phyloP scores from a whole-genome alignment of 53 echinoderm and acorn worm species.

The Echinometra lucunter region DNA sequence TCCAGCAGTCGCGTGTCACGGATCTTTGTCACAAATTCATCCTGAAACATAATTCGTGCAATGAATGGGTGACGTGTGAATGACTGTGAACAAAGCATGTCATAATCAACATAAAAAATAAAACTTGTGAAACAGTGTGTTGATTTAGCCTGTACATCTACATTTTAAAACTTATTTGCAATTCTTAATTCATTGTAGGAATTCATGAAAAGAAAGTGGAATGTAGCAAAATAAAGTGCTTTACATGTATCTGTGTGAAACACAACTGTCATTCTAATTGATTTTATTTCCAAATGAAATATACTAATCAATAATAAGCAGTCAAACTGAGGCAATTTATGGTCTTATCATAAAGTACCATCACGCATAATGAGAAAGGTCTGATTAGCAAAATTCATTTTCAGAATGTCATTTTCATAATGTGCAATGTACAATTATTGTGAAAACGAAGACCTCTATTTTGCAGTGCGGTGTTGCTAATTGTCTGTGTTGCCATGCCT shows the following conservation, averaged over 20 bases:
- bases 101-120: slow-evolving; percentile 1
- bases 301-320: too few species aligned
- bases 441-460: neutral
- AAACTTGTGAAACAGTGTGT: neutral
- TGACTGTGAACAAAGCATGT: slow-evolving; percentile 6
- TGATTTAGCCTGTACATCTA: neutral
- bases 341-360: too few species aligned
- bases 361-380: too few species aligned
- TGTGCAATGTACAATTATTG: neutral
- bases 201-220: neutral
- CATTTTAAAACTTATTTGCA: neutral
- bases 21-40: slow-evolving; percentile 65
- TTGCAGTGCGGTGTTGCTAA: neutral
- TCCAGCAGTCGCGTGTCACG: slow-evolving; percentile 47
- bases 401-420: too few species aligned
- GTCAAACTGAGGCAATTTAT: too few species aligned
- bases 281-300: too few species aligned
- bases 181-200: neutral
- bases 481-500: slow-evolving; percentile 15
- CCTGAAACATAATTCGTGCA: slow-evolving; percentile 46
- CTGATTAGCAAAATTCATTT: too few species aligned
- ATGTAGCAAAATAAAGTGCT: neutral
- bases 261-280: too few species aligned
- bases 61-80: slow-evolving; percentile 41
- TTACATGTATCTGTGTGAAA: neutral